A percentile compares a stretch with the other conserved stretches of the same genome.
These are phyloP conservation scores for Sciurus carolinensis DNA, from an alignment of 2,797 vertebrate species.

Conservation along the genomic window DNA sequence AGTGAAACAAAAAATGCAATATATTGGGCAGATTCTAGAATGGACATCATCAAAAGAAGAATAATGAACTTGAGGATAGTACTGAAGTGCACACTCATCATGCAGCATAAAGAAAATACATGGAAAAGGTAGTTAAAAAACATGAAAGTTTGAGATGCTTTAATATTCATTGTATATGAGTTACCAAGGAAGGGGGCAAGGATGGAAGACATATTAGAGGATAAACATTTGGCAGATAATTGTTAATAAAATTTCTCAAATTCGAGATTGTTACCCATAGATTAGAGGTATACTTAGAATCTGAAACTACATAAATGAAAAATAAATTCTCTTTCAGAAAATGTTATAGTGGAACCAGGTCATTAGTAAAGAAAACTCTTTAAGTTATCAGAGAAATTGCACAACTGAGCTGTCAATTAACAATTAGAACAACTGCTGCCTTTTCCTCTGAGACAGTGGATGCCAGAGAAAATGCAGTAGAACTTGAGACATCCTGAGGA, in stretches of 20 bases:
- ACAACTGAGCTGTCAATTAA: conserved; percentile 9
- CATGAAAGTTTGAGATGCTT: background rate
- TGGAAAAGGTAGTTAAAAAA: background rate
- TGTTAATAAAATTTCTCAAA: conserved; percentile 14
- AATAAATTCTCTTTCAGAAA: conserved; percentile 43
- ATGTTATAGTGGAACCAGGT: background rate
- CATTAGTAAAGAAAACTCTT: conserved; percentile 32
- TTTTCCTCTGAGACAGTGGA: background rate
- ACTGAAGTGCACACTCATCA: background rate
- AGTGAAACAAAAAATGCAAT: background rate
- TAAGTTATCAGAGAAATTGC: background rate
- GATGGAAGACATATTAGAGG: background rate
- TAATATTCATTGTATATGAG: background rate
- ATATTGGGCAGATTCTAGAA: background rate
- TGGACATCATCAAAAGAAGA: background rate
- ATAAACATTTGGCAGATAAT: background rate
- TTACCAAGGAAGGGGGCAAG: background rate
- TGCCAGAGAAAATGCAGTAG: background rate
- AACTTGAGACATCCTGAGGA: background rate
- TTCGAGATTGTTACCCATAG: background rate
- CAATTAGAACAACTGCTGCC: background rate
- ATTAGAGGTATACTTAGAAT: background rate
- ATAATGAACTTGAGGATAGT: background rate
- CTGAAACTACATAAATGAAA: conserved; percentile 47
- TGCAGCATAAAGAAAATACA: background rate